These are phyloP conservation scores for Hymenochirus boettgeri DNA, from an alignment of 2,113 vertebrate genomes.

Conservation along the genomic window DNA sequence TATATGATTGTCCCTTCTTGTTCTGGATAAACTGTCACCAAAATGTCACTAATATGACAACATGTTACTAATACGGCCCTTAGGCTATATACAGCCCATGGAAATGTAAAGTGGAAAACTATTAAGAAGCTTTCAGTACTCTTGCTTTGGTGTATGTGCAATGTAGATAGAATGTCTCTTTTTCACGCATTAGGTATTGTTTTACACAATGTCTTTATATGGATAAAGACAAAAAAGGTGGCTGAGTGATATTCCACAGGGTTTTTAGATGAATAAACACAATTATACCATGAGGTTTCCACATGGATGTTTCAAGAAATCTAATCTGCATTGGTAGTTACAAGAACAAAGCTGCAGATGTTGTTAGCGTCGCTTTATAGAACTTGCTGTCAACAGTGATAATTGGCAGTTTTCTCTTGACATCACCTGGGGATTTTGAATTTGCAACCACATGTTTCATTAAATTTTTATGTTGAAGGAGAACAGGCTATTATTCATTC, in stretches of 20 bases:
- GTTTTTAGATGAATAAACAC: slow-evolving; percentile 28
- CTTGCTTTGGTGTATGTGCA: too few species aligned
- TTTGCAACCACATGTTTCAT: slow-evolving; percentile 16
- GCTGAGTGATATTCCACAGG: slow-evolving; percentile 1
- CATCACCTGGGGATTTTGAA: background rate
- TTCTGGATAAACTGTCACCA: too few species aligned
- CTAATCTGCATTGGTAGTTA: background rate
- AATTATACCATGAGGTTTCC: slow-evolving; percentile 27
- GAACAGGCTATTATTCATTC: fast-evolving
- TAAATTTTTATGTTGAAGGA: background rate
- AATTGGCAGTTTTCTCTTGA: slow-evolving; percentile 7
- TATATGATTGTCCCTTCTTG: too few species aligned
- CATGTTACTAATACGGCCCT: too few species aligned
- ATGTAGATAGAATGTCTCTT: too few species aligned
- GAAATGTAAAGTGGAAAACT: too few species aligned
- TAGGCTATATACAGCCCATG: too few species aligned
- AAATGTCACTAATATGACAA: too few species aligned
- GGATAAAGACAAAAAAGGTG: background rate
- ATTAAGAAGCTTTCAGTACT: too few species aligned
- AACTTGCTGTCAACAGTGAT: background rate
- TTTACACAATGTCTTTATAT: too few species aligned
- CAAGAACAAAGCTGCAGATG: background rate
- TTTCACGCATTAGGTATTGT: too few species aligned
- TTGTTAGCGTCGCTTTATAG: background rate
- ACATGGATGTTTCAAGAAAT: slow-evolving; percentile 9